These are phyloP conservation scores for Gnathonemus longibarbis DNA, from an alignment of 2,113 vertebrate species.

Conservation along the genomic window DNA sequence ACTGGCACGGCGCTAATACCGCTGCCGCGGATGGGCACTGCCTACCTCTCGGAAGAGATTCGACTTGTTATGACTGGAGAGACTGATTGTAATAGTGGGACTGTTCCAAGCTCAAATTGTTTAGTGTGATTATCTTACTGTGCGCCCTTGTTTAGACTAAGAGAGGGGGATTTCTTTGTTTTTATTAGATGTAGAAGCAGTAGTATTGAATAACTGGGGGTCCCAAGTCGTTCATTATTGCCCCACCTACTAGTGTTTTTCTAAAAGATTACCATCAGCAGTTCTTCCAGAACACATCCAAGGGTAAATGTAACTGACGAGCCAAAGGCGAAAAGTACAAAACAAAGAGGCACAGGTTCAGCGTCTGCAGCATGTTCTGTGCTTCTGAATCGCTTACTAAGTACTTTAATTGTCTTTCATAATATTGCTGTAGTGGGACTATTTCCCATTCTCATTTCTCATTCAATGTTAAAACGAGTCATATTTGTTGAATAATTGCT, in stretches of 20 bases:
- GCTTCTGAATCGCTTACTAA: not conserved
- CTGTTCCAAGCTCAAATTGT: conserved; percentile 40
- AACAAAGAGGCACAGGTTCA: not conserved
- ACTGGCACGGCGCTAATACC: conserved; percentile 26
- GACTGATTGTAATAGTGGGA: conserved; percentile 39
- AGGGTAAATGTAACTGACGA: not conserved
- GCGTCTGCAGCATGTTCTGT: not conserved
- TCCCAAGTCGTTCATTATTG: not conserved
- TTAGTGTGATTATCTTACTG: conserved; percentile 41
- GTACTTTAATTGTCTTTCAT: not conserved
- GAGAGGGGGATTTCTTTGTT: conserved; percentile 47
- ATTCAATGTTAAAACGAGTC: not conserved
- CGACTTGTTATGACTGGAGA: conserved; percentile 44
- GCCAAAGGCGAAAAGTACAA: not conserved
- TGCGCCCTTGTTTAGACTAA: conserved; percentile 46
- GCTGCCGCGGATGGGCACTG: conserved; percentile 5
- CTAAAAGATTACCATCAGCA: not conserved
- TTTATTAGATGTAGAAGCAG: conserved; percentile 31
- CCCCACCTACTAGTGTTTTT: not conserved
- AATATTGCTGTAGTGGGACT: not conserved
- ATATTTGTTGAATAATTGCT: not conserved
- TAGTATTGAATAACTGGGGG: conserved; percentile 23
- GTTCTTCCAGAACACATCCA: not conserved
- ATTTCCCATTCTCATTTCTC: not conserved
- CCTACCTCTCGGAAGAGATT: conserved; percentile 35